phyloP scores from a whole-genome alignment of 2,888 invertebrate species.

The Cheiracanthium punctorium region DNA sequence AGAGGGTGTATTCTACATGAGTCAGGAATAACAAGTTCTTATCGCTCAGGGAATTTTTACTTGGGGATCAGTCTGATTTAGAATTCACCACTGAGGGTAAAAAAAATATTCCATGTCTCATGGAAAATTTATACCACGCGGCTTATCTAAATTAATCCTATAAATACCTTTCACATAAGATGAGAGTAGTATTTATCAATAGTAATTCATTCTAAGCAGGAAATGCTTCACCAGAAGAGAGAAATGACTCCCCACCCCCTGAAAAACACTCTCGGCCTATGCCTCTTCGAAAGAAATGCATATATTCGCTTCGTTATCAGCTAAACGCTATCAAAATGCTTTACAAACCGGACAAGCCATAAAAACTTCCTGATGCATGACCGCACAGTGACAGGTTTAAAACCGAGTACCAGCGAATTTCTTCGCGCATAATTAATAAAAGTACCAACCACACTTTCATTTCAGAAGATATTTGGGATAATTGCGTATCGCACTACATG shows the following conservation, averaged over 20 bases:
- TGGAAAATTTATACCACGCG: no score
- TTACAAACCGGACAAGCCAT: not conserved
- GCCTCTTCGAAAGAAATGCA: not conserved
- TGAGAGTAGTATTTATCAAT: not conserved
- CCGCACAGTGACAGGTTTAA: not conserved
- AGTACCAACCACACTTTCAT: not conserved
- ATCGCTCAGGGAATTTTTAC: no score
- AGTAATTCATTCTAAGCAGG: not conserved
- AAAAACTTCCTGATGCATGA: not conserved
- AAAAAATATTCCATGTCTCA: no score
- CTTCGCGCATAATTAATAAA: slow-evolving; percentile 2
- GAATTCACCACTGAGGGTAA: no score
- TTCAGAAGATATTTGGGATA: not conserved
- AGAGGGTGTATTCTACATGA: no score
- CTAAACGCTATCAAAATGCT: not conserved
- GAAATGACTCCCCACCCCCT: not conserved
- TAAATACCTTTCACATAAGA: not conserved
- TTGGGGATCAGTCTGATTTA: no score
- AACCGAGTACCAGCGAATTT: not conserved
- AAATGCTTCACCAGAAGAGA: not conserved
- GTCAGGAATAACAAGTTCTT: no score
- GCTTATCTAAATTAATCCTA: not conserved
- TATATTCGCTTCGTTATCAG: not conserved
- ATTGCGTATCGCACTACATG: no score
- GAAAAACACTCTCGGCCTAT: no score